Conservation (phyloP, 35 echinoderm and acorn worm genomes). For the Antedon bifida region DNA sequence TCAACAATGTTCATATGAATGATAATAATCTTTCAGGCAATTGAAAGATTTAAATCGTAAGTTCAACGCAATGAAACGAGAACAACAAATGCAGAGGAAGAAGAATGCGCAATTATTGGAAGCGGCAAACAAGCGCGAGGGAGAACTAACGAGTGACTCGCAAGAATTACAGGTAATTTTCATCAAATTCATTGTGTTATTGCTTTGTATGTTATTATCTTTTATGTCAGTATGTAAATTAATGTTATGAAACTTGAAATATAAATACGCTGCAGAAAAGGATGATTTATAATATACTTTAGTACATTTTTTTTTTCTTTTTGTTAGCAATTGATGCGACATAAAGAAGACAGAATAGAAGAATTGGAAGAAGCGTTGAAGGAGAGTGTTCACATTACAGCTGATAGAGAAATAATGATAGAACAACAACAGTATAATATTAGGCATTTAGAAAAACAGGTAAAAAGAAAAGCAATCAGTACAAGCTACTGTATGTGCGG, state of each 20-base stretch:
- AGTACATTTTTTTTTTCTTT: no score
- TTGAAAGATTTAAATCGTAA: constrained; percentile 71
- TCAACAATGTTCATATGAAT: not conserved
- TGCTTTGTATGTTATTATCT: no score
- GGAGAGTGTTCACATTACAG: constrained; percentile 95
- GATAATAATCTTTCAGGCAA: constrained; percentile 36
- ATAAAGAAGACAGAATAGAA: constrained; percentile 81
- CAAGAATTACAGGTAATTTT: constrained; percentile 67
- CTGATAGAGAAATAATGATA: constrained; percentile 83
- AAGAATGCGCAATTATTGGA: constrained; percentile 87
- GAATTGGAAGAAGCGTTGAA: constrained; percentile 87
- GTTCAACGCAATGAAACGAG: constrained; percentile 53
- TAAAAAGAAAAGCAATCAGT: not conserved
- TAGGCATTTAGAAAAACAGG: constrained; percentile 36
- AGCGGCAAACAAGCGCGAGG: constrained; percentile 66
- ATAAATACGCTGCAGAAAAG: no score
- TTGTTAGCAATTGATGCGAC: constrained; percentile 55
- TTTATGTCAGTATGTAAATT: no score
- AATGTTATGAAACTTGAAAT: no score
- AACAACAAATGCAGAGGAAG: constrained; percentile 72
- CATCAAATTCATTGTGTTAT: no score
- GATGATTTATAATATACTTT: not conserved
- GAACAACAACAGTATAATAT: constrained; percentile 44
- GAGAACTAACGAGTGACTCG: constrained; percentile 76
- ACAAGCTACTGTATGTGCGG: no score